Base-by-base conservation (phyloP, 2,888 invertebrate species). In the Agrochola lychnidis region DNA sequence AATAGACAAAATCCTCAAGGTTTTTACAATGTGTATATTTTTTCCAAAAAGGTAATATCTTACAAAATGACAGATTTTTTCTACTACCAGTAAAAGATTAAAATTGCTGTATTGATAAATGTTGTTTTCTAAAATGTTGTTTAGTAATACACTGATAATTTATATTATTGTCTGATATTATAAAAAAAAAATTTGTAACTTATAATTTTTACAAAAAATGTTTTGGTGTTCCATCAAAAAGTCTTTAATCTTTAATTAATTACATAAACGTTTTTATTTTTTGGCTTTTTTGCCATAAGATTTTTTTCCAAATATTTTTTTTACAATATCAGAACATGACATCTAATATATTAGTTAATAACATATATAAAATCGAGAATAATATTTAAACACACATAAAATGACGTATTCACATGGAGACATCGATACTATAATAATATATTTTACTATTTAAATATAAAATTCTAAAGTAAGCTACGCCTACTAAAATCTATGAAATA, bases 391-490 rank as follows among this genome's bases (percentile, higher is more conserved):
- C 78, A 88, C 81, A 84, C 82, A 86, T 74, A 85, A 83, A 82
- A 83, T 88, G 82, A 83, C 79, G 70, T 82, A 83, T 83, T 83
- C 76, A 88, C 85, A 86, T 68, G 84, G 78, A 85, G 83, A 86
- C 82, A 86, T 87, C 76, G 81, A 88, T 76, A 70, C 82, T 83
- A 77, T 82, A 81, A 74, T 87, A 85, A 83, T 87, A 85, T 81
- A 86, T 76, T 82, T 86, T 74, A 89, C 89, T 88, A 85, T 90
- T 91, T 89, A 89, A 76, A 90, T 92, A 95, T 92, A 95, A 95
- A 96, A 96, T 86, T 92, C 94, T 95, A 95, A 89, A 85, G 92
- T 95, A 94, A 94, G 94, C 95, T 96, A 96, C 92, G 92, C 92
- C 94, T 95, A 96, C 93, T 88, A 89, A 90, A 89, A 87, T 90